These are phyloP conservation scores for Pyralis farinalis DNA, from an alignment of 2,888 invertebrate genomes.

Conservation along the genomic window DNA sequence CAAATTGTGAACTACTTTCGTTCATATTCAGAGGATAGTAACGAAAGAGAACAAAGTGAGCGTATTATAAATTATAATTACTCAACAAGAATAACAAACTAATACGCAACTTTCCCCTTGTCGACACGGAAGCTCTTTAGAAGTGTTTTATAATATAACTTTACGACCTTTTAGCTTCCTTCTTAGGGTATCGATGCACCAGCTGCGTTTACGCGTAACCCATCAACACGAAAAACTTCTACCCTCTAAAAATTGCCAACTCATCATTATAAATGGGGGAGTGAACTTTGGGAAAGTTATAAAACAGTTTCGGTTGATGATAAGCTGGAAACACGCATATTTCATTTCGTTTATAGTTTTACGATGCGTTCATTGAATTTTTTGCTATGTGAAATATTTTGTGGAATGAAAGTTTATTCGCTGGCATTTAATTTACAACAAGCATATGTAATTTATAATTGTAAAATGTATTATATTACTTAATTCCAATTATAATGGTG, in stretches of 20 bases:
- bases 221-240: constrained; percentile 4
- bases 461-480: too few species aligned
- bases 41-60: too few species aligned
- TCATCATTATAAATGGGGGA: constrained; percentile 10
- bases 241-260: constrained; percentile 4
- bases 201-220: neutral
- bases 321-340: neutral
- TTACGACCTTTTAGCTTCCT: neutral
- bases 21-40: too few species aligned
- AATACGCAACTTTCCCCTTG: neutral
- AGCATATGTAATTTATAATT: too few species aligned
- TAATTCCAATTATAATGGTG: too few species aligned
- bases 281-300: constrained; percentile 3
- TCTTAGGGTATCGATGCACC: neutral
- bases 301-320: neutral
- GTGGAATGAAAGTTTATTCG: too few species aligned
- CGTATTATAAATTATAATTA: too few species aligned
- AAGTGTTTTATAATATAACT: neutral
- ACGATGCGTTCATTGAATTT: too few species aligned
- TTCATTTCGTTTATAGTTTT: too few species aligned
- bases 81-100: neutral
- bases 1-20: too few species aligned
- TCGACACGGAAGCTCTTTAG: neutral
- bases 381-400: too few species aligned
- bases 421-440: too few species aligned